These are phyloP conservation scores for Steatocranus sp. DNA, from an alignment of 2,797 vertebrate species.

Conservation along the genomic window DNA sequence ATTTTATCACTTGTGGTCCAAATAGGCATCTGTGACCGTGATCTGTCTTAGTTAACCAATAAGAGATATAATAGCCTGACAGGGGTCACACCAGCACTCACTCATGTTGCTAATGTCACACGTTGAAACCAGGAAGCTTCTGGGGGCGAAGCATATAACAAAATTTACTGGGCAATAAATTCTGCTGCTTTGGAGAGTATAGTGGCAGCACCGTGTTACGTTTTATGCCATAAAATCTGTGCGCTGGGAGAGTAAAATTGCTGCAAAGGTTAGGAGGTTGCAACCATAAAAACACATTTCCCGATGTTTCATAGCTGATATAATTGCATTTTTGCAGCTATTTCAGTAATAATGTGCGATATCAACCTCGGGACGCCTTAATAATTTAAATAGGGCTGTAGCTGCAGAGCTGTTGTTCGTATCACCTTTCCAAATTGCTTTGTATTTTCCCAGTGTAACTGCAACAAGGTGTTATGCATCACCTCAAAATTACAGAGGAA, in stretches of 20 bases:
- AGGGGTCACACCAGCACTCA: conserved; percentile 46
- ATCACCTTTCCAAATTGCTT: conserved; percentile 28
- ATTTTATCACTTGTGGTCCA: conserved; percentile 42
- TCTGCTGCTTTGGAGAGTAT: conserved; percentile 14
- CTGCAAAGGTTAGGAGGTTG: not conserved
- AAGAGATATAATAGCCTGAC: conserved; percentile 50
- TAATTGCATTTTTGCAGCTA: conserved; percentile 7
- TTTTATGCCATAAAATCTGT: conserved; percentile 28
- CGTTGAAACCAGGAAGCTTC: conserved; percentile 53
- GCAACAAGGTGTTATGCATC: conserved; percentile 25
- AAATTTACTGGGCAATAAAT: conserved; percentile 57
- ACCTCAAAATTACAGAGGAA: conserved; percentile 27
- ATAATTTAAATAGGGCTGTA: conserved; percentile 31
- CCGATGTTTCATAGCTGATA: conserved; percentile 11
- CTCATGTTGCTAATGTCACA: conserved; percentile 59
- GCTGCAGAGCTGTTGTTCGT: conserved; percentile 13
- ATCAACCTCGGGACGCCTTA: conserved; percentile 15
- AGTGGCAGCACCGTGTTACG: conserved; percentile 38
- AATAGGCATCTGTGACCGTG: conserved; percentile 33
- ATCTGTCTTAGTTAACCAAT: conserved; percentile 68
- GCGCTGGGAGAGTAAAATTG: not conserved
- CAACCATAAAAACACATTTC: conserved; percentile 14
- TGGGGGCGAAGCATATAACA: conserved; percentile 28
- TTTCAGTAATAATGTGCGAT: conserved; percentile 24
- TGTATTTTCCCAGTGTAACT: conserved; percentile 21